Conservation (phyloP, 2,888 invertebrate species). For the Plagodis dolabraria region DNA sequence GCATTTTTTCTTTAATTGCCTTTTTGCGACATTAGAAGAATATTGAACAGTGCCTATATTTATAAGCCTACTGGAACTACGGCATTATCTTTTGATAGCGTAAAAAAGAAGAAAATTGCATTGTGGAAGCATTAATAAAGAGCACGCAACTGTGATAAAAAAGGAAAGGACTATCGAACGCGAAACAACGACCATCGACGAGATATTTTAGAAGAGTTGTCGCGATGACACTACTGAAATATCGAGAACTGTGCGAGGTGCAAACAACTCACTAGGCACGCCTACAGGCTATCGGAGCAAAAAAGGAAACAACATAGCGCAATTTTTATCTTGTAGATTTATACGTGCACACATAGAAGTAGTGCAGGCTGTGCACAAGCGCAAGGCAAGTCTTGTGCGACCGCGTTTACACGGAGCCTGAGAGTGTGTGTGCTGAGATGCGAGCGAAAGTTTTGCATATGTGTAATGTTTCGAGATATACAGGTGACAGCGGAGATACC, state of each 20-base stretch:
- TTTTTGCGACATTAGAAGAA: too few relatives aligned
- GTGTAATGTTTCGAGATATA: slow-evolving; percentile 85
- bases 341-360: slow-evolving; percentile 58
- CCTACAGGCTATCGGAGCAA: slow-evolving; percentile 75
- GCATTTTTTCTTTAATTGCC: too few relatives aligned
- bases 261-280: slow-evolving; percentile 82
- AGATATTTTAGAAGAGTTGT: slow-evolving; percentile 54
- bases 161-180: slow-evolving; percentile 10
- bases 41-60: too few relatives aligned
- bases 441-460: slow-evolving; percentile 83
- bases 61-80: too few relatives aligned
- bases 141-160: slow-evolving; percentile 39
- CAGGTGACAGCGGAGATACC: slow-evolving; percentile 83
- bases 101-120: slow-evolving; percentile 1
- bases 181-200: slow-evolving; percentile 43
- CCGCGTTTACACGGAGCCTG: slow-evolving; percentile 52
- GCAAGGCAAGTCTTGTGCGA: slow-evolving; percentile 28
- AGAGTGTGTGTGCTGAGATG: slow-evolving; percentile 60
- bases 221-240: slow-evolving; percentile 75
- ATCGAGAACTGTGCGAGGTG: slow-evolving; percentile 82
- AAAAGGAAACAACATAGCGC: slow-evolving; percentile 73
- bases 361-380: slow-evolving; percentile 33
- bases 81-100: too few relatives aligned
- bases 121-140: slow-evolving; percentile 9
- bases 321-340: slow-evolving; percentile 84